Base-by-base conservation (phyloP, 2,888 invertebrate species). In the Scaptomyza flava region DNA sequence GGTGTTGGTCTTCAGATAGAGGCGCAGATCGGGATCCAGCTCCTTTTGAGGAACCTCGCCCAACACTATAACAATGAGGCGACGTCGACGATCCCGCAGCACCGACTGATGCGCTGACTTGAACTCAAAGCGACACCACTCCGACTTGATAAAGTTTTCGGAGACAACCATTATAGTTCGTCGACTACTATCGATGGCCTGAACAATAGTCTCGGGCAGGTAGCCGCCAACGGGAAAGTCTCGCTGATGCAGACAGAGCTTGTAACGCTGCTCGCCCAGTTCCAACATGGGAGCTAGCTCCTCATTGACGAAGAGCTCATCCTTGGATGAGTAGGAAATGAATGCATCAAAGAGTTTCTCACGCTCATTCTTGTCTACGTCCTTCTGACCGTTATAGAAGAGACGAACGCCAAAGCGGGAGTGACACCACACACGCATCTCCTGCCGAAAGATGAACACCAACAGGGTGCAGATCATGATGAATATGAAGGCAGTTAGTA, bases 101-200 rank as follows among this genome's bases (percentile, higher is more conserved):
- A 97, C 96, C 91, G 98, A 97, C 91, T 96, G 97, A 74, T 98
- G 95, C 45, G 98, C 98, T 79, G 97, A 96, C 93, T 98, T 97
- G 92, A 98, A 98, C 93, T 99, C 98, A 91, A 98, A 97, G 81
- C 96, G 94, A 90, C 96, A 96, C 98, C 98, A 99, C 93, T 98
- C 98, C 91, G 97, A 97, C 92, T 97, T 96, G 79, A 98, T 94
- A 93, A 98, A 99, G 93, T 97, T 96, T 92, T 96, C 96, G n/a
- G 98, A 97, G 76, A 99, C 93, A 69, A 98, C 96, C 90, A 98
- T 95, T 72, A 99, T 96, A 54, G 98, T 98, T 86, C 98, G 94
- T 70, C 97, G 95, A 33, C 97, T 97, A 57, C 96, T 96, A 90
- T 98, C 97, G 53, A 98, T 97, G 23, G 98, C 97, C 91, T 97